Base-by-base conservation (phyloP, 1,140 invertebrate species). In the Theocolax elegans region DNA sequence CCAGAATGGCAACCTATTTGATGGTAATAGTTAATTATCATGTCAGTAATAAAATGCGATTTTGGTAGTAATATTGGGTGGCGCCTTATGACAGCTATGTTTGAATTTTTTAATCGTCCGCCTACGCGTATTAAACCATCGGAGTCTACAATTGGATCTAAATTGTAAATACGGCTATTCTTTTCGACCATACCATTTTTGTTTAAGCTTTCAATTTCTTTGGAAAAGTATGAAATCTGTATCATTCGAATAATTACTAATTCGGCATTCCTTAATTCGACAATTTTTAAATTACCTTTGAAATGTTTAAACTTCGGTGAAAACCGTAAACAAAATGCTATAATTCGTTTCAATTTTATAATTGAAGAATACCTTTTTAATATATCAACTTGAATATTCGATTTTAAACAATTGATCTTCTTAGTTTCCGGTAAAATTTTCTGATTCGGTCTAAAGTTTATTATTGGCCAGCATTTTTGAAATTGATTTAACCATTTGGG, bases 81-180 rank as follows among this genome's bases (percentile, higher is more conserved):
- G 9, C 31, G 23, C n/a, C 27, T 17, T n/a, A 27, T 27, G 12
- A 42, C n/a, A 3, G 49, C n/a, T 1, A 66, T 19, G 3, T 25
- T 40, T 29, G 49, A 13, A 27, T 66, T 44, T 66, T 9, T n/a
- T 27, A 66, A 31, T 17, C 35, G 49, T 23, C 49, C 40, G 2
- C 63, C 51, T 15, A 66, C 51, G 10, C 49, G 9, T 27, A 66
- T 17, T 19, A 54, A 2, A 15, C 23, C 23, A 13, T 9, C 13
- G 1, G 23, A 2, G 3, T 42, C 17, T 9, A 59, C 7, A 42
- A 59, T 12, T 23, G 35, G 19, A 59, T 59, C 12, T 13, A 25
- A 25, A n/a, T n/a, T 15, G 35, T n/a, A n/a, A n/a, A n/a, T n/a
- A n/a, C n/a, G n/a, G n/a, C n/a, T n/a, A n/a, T n/a, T n/a, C n/a